Evolutionary conservation across 2,113 vertebrate genomes (phyloP).

Genomic region (Eurystomus gularis): DNA sequence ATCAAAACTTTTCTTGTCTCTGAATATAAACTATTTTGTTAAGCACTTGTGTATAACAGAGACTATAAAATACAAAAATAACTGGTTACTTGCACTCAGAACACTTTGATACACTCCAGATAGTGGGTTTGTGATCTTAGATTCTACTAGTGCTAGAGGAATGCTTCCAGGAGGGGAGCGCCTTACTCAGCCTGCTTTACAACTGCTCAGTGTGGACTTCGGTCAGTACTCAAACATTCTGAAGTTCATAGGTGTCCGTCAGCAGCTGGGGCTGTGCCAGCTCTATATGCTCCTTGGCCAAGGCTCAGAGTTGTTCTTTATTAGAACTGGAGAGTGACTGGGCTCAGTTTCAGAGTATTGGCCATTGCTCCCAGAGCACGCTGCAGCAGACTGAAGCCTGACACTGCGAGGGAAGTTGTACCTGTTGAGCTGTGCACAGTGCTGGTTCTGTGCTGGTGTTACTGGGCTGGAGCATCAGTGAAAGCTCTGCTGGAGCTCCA

Average conservation of each 20-base stretch:
- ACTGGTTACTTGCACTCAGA: neutral
- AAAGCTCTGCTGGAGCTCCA: rapidly evolving
- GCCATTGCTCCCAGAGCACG: neutral
- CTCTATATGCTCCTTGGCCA: neutral
- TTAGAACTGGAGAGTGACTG: neutral
- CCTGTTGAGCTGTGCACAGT: neutral
- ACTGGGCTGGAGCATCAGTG: neutral
- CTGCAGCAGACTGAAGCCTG: neutral
- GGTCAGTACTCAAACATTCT: neutral
- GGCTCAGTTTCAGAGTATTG: neutral
- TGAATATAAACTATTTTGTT: neutral
- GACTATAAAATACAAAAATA: neutral
- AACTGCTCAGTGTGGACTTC: neutral
- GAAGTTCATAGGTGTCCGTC: neutral
- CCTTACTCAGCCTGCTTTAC: neutral
- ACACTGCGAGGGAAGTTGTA: neutral
- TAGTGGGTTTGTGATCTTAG: neutral
- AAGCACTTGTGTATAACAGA: neutral
- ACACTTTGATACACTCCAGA: neutral
- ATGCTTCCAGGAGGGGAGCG: neutral
- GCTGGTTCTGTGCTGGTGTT: neutral
- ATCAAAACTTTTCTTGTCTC: neutral
- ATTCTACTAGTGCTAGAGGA: neutral
- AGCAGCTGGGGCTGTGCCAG: neutral
- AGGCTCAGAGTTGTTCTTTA: neutral